Base-by-base conservation (phyloP, 2,888 invertebrate species). In the Axea sp. region DNA sequence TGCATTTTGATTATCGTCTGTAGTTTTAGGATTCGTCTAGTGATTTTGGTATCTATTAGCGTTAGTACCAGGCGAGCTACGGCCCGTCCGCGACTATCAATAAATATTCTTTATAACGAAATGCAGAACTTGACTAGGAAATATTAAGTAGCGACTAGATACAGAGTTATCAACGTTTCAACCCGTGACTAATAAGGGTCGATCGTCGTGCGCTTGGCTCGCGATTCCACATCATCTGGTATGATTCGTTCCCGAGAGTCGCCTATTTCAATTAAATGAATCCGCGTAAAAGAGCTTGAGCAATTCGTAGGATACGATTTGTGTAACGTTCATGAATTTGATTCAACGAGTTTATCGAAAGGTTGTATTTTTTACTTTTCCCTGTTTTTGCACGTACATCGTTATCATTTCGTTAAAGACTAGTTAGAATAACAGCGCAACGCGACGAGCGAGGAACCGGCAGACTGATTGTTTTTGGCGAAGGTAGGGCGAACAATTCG, bases 131-230 rank as follows among this genome's bases (percentile, higher is more conserved):
- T 84, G 86, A 86, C 86, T 86, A 86, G 86, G 78, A 83, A 76
- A 81, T 77, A 82, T 86, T 83, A 82, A 84, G 82, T 85, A 81
- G 82, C 80, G 85, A 86, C 86, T 86, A 86, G 86, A 84, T 79
- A 80, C 65, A 68, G 33, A 60, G 45, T 53, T 60, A 53, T 53
- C 45, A 53, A 31, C 30, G 19, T 60, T 24, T 60, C 53, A 69
- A 69, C 69, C 60, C 69, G 49, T 69, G 60, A 60, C 60, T 69
- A 69, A 69, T 59, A 53, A 51, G 69, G 69, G 53, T 33, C 45
- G 43, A 7, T 53, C 37, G 49, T 64, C n/a, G 62, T 49, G 62
- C 71, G 57, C 57, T 69, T 59, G 43, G 41, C 35, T 57, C 28
- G 45, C 24, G 47, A 55, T 59, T 67, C 22, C 11, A 51, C 11